A percentile compares a stretch with the other conserved stretches of the same genome.
These are phyloP conservation scores for Acleris literana DNA, from an alignment of 2,888 invertebrate species.

Conservation along the genomic window DNA sequence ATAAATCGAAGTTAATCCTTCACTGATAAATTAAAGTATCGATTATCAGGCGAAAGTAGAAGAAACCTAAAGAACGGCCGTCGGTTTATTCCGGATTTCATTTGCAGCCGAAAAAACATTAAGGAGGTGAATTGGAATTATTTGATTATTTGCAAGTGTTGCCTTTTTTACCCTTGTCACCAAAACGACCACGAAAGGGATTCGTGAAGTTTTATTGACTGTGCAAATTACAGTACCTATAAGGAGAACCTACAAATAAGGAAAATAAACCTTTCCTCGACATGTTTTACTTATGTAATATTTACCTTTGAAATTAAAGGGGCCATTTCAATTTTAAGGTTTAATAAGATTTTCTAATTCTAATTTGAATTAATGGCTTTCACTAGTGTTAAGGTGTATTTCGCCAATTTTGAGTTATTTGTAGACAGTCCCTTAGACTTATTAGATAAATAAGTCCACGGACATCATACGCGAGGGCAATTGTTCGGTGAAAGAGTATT, in stretches of 20 bases:
- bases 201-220: constrained; percentile 25
- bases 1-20: too few relatives aligned
- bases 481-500: too few relatives aligned
- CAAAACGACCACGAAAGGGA: constrained; percentile 46
- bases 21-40: constrained; percentile 2
- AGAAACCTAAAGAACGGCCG: constrained; percentile 3
- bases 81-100: constrained; percentile 59
- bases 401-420: too few relatives aligned
- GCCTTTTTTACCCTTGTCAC: constrained; percentile 58
- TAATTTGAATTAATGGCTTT: too few relatives aligned
- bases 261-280: constrained; percentile 16
- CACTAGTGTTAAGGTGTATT: too few relatives aligned
- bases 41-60: neutral
- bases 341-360: too few relatives aligned
- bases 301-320: too few relatives aligned
- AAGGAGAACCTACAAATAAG: constrained; percentile 16
- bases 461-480: too few relatives aligned
- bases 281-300: constrained; percentile 22
- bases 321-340: too few relatives aligned
- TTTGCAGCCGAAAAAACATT: constrained; percentile 49
- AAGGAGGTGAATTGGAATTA: constrained; percentile 51
- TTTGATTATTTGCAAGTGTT: constrained; percentile 56
- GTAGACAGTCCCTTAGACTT: too few relatives aligned
- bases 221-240: constrained; percentile 25
- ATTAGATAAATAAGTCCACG: too few relatives aligned